Evolutionary conservation across 2,888 invertebrate genomes (phyloP).

Genomic region (Acholoe squamosa): DNA sequence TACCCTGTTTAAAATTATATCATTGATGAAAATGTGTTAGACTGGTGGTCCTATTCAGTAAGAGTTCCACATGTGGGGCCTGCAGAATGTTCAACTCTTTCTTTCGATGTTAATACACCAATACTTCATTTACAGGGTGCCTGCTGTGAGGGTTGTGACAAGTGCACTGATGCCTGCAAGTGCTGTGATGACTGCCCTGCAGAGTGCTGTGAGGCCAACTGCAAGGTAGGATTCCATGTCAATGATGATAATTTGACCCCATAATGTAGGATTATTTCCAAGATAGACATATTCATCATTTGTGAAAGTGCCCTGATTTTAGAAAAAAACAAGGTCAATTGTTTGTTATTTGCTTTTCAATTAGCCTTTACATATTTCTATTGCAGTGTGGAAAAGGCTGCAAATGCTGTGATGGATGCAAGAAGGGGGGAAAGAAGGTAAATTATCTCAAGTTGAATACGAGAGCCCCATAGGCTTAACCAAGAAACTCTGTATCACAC

Average conservation of each 20-base stretch:
- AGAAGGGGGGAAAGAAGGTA: background rate
- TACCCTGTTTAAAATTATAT: too few species aligned
- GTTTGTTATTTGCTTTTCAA: background rate
- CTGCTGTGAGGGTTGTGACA: background rate
- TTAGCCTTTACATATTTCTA: background rate
- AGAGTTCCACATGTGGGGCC: too few species aligned
- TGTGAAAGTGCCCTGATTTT: background rate
- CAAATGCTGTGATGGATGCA: background rate
- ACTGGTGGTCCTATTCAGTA: too few species aligned
- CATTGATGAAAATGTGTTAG: too few species aligned
- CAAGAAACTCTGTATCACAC: too few species aligned
- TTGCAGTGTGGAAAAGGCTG: background rate
- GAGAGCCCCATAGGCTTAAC: too few species aligned
- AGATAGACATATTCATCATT: background rate
- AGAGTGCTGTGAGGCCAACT: background rate
- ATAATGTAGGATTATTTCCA: background rate
- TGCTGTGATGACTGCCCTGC: background rate
- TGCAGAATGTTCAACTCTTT: too few species aligned
- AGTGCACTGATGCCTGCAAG: conserved; percentile 4
- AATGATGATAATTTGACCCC: background rate
- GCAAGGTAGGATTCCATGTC: background rate
- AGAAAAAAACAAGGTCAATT: background rate
- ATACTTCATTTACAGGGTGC: background rate
- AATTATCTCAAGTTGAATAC: too few species aligned
- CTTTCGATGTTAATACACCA: too few species aligned